Evolutionary conservation across 2,888 invertebrate species (phyloP).

Genomic region (Tanaodytes sp.): DNA sequence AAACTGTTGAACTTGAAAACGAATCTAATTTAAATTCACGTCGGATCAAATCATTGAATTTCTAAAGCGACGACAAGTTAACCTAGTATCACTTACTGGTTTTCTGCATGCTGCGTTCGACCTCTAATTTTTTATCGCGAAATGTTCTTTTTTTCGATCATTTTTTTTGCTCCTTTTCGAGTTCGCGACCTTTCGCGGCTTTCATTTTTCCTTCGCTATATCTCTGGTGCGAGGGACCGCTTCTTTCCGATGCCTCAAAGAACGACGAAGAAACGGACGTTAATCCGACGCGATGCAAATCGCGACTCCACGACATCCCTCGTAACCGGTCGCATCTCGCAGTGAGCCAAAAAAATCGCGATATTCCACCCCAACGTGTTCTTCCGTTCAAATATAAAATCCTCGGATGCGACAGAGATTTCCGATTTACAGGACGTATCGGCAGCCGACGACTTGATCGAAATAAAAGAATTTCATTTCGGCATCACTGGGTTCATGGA

Average conservation of each 20-base stretch:
- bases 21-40: too few species aligned
- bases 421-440: slow-evolving; percentile 50
- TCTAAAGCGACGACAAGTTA: slow-evolving; percentile 37
- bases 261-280: slow-evolving; percentile 56
- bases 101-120: slow-evolving; percentile 32
- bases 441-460: slow-evolving; percentile 23
- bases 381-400: slow-evolving; percentile 43
- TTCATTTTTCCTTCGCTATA: slow-evolving; percentile 43
- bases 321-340: slow-evolving; percentile 57
- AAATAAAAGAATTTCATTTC: slow-evolving; percentile 24
- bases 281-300: slow-evolving; percentile 63
- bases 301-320: slow-evolving; percentile 56
- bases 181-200: slow-evolving; percentile 59
- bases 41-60: slow-evolving; percentile 42
- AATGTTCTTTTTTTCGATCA: slow-evolving; percentile 26
- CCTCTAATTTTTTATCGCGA: slow-evolving; percentile 31
- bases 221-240: slow-evolving; percentile 38
- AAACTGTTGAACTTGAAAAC: too few species aligned
- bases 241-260: slow-evolving; percentile 47
- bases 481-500: background rate
- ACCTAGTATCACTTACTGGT: slow-evolving; percentile 35
- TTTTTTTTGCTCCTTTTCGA: slow-evolving; percentile 19
- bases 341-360: slow-evolving; percentile 53
- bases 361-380: slow-evolving; percentile 42
- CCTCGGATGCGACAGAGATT: slow-evolving; percentile 45